Base-by-base conservation (phyloP, 2,113 vertebrate genomes). In the Gopherus evgoodei region DNA sequence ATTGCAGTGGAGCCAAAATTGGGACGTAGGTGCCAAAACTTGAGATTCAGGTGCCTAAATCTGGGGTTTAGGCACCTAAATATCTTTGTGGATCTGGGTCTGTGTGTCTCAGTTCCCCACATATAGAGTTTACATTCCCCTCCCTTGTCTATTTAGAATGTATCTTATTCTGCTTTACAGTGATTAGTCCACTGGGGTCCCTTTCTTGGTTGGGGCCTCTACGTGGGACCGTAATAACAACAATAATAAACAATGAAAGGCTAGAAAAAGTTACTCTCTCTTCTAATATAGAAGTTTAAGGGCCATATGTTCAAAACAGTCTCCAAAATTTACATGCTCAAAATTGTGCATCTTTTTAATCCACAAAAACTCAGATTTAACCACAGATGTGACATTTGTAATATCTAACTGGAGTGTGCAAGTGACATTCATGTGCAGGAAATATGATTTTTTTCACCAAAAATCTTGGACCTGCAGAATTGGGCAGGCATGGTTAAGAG, bases 171-270 rank as follows among this genome's bases (percentile, higher is more conserved):
- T 22, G 65, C n/a, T 31, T 49, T n/a, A 25, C 10, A 89, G 82
- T 8, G 42, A 35, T 0, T 12, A 88, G 87, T 24, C 0, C 12
- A 91, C 54, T n/a, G 11, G 12, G 9, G 21, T 91, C n/a, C 82
- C 62, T 44, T 16, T 94, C 90, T 93, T 89, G 93, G 4, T 38
- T 81, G 87, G 56, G 91, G 49, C 93, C 90, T 83, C 91, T 90
- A 94, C 81, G 81, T 83, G 93, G 87, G 87, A 96, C 72, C 83
- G 86, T 82, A 93, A 81, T 42, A 62, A 94, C 93, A 84, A 50
- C 72, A n/a, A 35, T 6, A 11, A 11, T 7, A 90, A 54, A 69
- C 49, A 84, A 69, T 83, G 84, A 96, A 94, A 91, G 89, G 24
- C 11, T 44, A 44, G 22, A 76, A 76, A 44, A 38, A 59, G 14